Conservation (phyloP, 2,797 vertebrate species). For the Girardinus metallicus region DNA sequence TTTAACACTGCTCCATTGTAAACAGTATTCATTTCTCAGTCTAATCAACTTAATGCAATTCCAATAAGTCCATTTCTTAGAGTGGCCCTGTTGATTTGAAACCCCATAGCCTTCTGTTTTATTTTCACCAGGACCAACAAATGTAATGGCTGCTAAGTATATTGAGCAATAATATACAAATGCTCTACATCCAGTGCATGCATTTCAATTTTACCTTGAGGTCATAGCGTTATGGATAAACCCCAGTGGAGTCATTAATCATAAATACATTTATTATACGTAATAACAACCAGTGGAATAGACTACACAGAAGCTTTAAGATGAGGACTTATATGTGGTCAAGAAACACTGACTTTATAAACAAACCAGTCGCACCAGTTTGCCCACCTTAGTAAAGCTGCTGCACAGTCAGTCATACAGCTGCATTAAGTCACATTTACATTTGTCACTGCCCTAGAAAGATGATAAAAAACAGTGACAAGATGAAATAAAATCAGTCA, state of each 20-base stretch:
- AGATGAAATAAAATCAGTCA: constrained; percentile 45
- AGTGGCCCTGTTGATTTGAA: constrained; percentile 79
- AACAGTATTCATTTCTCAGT: constrained; percentile 74
- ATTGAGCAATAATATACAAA: constrained; percentile 79
- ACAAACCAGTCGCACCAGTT: constrained; percentile 56
- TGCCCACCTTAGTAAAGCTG: constrained; percentile 31
- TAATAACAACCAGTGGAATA: constrained; percentile 64
- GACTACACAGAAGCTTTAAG: constrained; percentile 50
- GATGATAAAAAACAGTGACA: constrained; percentile 59
- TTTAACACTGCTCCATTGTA: constrained; percentile 74
- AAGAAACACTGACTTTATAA: constrained; percentile 42
- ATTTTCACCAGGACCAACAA: constrained; percentile 76
- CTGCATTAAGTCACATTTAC: constrained; percentile 35
- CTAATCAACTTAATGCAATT: constrained; percentile 81
- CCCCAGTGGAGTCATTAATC: constrained; percentile 75
- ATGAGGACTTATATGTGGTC: constrained; percentile 45
- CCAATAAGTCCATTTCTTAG: constrained; percentile 79
- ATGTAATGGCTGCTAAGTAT: constrained; percentile 80
- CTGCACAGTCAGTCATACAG: constrained; percentile 23
- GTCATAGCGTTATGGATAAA: constrained; percentile 72
- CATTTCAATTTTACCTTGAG: constrained; percentile 80
- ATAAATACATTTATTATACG: constrained; percentile 67
- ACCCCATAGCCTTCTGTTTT: constrained; percentile 68
- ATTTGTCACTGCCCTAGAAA: constrained; percentile 52
- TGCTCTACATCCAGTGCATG: constrained; percentile 76